Conservation (phyloP, 2,113 vertebrate genomes). For the Coptodon rendalli region DNA sequence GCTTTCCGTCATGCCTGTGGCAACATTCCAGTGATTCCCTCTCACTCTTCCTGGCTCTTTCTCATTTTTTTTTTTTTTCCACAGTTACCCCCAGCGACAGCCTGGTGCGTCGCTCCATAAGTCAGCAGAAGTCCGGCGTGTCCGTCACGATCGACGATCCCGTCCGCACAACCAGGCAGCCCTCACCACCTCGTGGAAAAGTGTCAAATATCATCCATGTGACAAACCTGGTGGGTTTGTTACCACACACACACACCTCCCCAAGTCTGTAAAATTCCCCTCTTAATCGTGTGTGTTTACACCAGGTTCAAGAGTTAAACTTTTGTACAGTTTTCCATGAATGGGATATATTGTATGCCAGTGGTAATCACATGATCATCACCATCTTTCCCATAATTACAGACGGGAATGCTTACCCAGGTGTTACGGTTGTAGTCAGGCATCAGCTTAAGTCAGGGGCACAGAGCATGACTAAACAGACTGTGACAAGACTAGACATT, state of each 20-base stretch:
- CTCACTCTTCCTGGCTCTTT: background rate
- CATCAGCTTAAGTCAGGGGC: background rate
- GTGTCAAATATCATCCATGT: slow-evolving; percentile 83
- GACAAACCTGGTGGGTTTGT: slow-evolving; percentile 81
- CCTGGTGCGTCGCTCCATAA: slow-evolving; percentile 84
- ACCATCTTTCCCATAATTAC: slow-evolving; percentile 26
- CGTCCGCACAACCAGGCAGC: slow-evolving; percentile 74
- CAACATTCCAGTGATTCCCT: background rate
- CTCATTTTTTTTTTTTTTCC: background rate
- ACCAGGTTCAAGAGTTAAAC: background rate
- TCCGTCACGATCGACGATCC: slow-evolving; percentile 88
- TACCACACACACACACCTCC: background rate
- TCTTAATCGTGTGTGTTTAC: background rate
- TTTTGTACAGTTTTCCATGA: background rate
- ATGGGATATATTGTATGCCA: background rate
- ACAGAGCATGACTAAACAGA: slow-evolving; percentile 15
- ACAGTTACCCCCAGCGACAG: slow-evolving; percentile 81
- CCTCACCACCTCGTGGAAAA: slow-evolving; percentile 81
- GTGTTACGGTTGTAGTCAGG: slow-evolving; percentile 24
- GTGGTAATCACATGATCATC: background rate
- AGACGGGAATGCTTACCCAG: slow-evolving; percentile 4
- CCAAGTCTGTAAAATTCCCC: background rate
- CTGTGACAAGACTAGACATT: slow-evolving; percentile 41
- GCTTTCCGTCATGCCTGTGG: background rate
- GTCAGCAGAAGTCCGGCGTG: slow-evolving; percentile 85